Evolutionary conservation across 2,888 invertebrate species (phyloP).

Genomic region (Pollenia angustigena): DNA sequence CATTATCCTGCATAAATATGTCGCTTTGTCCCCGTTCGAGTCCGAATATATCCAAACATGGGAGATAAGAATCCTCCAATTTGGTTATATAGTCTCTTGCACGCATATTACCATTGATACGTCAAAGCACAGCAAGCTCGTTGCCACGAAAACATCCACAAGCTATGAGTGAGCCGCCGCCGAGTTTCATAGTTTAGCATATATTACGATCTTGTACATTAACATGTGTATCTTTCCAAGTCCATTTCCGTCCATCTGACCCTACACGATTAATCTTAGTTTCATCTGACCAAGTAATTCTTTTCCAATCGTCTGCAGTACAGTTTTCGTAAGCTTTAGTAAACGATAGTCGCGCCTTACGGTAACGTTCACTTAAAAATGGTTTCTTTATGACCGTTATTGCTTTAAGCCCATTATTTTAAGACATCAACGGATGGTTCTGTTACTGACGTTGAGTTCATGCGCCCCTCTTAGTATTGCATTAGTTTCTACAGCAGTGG

Average conservation of each 20-base stretch:
- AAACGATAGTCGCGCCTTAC: background rate
- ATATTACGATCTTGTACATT: background rate
- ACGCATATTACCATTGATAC: background rate
- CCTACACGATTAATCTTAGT: background rate
- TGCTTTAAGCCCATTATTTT: background rate
- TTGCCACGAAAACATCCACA: constrained; percentile 13
- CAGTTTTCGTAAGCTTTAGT: background rate
- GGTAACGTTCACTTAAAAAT: background rate
- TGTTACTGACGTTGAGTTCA: background rate
- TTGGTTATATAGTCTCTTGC: background rate
- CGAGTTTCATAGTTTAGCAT: background rate
- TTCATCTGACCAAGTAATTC: too few species aligned
- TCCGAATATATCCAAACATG: background rate
- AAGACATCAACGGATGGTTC: background rate
- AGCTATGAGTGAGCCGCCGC: background rate
- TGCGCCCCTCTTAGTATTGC: background rate
- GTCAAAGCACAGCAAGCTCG: background rate
- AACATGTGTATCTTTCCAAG: too few species aligned
- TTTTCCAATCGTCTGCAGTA: too few species aligned
- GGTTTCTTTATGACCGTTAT: background rate
- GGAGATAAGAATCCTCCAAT: background rate
- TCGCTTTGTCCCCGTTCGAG: too few species aligned
- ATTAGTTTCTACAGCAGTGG: background rate
- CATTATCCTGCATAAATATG: background rate
- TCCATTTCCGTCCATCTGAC: too few species aligned